Evolutionary conservation across 2,797 vertebrate species (phyloP).

Genomic region (Tokudaia tokunoshimensis): DNA sequence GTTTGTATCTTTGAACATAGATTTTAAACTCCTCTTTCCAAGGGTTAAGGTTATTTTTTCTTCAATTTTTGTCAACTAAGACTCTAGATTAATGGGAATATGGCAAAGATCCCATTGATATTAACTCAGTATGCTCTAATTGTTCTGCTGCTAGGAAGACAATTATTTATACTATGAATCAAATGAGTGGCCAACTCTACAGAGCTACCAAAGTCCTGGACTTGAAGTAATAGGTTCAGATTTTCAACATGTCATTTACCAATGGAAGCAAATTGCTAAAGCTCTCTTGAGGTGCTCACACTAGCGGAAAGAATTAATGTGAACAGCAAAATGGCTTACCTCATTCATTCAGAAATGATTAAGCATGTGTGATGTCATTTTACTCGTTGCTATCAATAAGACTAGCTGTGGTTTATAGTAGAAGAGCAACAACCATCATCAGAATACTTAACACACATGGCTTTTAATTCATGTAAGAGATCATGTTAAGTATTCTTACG

Average conservation of each 20-base stretch:
- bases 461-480: background rate
- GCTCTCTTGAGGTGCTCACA: background rate
- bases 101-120: background rate
- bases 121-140: background rate
- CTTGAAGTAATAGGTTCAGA: slow-evolving; percentile 42
- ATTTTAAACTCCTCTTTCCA: background rate
- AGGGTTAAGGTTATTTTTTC: background rate
- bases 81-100: background rate
- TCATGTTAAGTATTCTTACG: background rate
- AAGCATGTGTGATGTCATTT: background rate
- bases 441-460: background rate
- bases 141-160: background rate
- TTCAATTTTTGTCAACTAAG: background rate
- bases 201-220: background rate
- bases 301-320: background rate
- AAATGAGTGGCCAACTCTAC: background rate
- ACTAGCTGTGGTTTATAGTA: background rate
- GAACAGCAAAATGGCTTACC: background rate
- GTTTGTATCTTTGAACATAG: background rate
- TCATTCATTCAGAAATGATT: slow-evolving; percentile 7
- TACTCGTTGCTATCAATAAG: background rate
- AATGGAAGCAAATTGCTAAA: background rate
- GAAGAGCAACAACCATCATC: background rate
- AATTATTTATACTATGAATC: background rate
- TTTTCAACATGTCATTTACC: background rate